Base-by-base conservation (phyloP, 2,888 invertebrate genomes). In the Drosophila rellima region DNA sequence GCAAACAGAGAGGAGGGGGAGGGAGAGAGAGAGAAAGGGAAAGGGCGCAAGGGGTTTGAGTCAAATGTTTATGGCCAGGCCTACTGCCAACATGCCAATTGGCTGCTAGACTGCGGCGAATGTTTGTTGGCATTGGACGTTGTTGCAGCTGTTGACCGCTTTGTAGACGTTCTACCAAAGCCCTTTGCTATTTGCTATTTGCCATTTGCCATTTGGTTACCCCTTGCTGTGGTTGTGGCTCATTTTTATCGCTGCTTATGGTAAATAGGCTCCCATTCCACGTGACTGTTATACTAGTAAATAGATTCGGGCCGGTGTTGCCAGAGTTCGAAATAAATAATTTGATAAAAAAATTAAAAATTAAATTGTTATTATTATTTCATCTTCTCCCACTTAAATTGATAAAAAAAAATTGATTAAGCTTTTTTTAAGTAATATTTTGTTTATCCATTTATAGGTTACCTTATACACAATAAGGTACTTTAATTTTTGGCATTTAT, bases 41-140 rank as follows among this genome's bases (percentile, higher is more conserved):
- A 33, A 29, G 15, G 20, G 8, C n/a, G 6, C 7, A 48, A 2
- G 17, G 42, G 4, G 60, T 31, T 18, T 31, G 26, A 7, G 63
- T 54, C 40, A 54, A 82, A 69, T 82, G 77, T 80, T 86, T 82
- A 82, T 86, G 59, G 60, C 66, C 69, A 68, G 55, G 73, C 80
- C 70, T 66, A 70, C 66, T 66, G 83, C 73, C 71, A 72, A 78
- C 71, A 71, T 64, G 80, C 73, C 71, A 72, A 78, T 78, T 74
- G 71, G 55, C 64, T 70, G 80, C 62, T 74, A 61, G 62, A 82
- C 68, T 67, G 48, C 65, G 60, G 59, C 48, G 55, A 63, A 57
- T 47, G 45, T 33, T 65, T 57, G 40, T 65, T 78, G 57, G 48
- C 54, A 52, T 59, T 72, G 62, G 56, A n/a, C 39, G 20, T 35